Base-by-base conservation (phyloP, 2,797 vertebrate species). In the Todus mexicanus region DNA sequence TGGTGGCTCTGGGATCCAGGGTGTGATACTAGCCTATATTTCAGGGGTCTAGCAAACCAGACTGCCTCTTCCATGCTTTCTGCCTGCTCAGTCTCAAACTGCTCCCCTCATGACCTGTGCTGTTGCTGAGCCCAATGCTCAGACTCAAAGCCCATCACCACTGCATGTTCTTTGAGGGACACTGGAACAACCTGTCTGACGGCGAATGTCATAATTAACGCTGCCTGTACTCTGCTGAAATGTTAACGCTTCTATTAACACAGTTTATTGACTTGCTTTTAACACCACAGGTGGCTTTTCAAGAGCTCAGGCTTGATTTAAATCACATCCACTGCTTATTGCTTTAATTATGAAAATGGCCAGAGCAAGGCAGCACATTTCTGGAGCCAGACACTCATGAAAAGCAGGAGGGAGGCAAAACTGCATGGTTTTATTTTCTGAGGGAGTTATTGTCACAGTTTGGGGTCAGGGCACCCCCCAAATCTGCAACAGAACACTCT, bases 231-330 rank as follows among this genome's bases (percentile, higher is more conserved):
- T 4, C 16, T 51, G 78, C 65, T 78, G 79, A 92, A 93, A 94
- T 70, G 72, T 84, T 96, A 96, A 88, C 5, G 15, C 91, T 88
- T 81, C 77, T 94, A 91, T 96, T 95, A 94, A 78, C 87, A 90
- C 79, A 81, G 87, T 78, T 88, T 81, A 84, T 64, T 78, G 87
- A 82, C 94, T 95, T 42, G 82, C 91, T 96, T 96, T 96, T 96
- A 96, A 94, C 96, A 93, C 91, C 96, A 93, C 91, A 88, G 95
- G 92, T 82, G 95, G 87, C 91, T 95, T 93, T 94, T 94, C 85
- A 84, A 92, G 87, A 93, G 88, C 77, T 90, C 83, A 68, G 87
- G 63, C 85, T 91, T 88, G 85, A 93, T 95, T 92, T 93, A 79
- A 96, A 90, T 91, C 75, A 57, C 72, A 93, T 92, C 73, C 60